These are phyloP conservation scores for Caenorhabditis wallacei DNA, from an alignment of 2,888 invertebrate genomes.

Conservation along the genomic window DNA sequence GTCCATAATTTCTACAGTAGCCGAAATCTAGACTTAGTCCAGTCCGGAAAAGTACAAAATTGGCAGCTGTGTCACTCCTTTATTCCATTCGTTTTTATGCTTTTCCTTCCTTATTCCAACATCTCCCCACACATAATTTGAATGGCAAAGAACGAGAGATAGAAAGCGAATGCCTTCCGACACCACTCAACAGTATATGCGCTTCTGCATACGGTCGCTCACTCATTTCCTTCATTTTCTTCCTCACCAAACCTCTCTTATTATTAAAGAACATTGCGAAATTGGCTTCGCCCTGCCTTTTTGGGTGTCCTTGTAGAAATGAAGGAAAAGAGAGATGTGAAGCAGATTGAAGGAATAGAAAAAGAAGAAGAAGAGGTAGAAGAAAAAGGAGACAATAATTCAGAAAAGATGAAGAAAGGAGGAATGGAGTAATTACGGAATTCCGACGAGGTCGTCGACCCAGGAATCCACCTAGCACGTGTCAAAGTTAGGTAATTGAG, in stretches of 20 bases:
- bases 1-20: conserved; percentile 12
- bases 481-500: conserved; percentile 54
- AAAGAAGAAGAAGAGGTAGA: conserved; percentile 2
- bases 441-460: conserved; percentile 57
- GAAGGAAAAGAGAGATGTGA: conserved; percentile 24
- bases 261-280: conserved; percentile 63
- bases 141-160: conserved; percentile 34
- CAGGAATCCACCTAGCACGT: conserved; percentile 58
- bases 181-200: conserved; percentile 55
- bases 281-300: conserved; percentile 48
- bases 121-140: conserved; percentile 52
- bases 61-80: conserved; percentile 16
- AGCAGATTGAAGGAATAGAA: conserved; percentile 40
- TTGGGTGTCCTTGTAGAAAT: conserved; percentile 52
- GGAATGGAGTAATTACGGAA: conserved; percentile 57
- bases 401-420: conserved; percentile 25
- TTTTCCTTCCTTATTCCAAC: conserved; percentile 15
- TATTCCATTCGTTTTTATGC: neutral
- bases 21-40: conserved; percentile 17
- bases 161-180: conserved; percentile 7
- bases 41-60: conserved; percentile 54
- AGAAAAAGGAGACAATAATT: conserved; percentile 37
- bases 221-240: conserved; percentile 28
- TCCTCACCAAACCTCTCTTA: conserved; percentile 35
- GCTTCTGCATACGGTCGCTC: conserved; percentile 41